Evolutionary conservation across 35 echinoderm and acorn worm genomes (phyloP).

Genomic region (Hemicentrotus pulcherrimus): DNA sequence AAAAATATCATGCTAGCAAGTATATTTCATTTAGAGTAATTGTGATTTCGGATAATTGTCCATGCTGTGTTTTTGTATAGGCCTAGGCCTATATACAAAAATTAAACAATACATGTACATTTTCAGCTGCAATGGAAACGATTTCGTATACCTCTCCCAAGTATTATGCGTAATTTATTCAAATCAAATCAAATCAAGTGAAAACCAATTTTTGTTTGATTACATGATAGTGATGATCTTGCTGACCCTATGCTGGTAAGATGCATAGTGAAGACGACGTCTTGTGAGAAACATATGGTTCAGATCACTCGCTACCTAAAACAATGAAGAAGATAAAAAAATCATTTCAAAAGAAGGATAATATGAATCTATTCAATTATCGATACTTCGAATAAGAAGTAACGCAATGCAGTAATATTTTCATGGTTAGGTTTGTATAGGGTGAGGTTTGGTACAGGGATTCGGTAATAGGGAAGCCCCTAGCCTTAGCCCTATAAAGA

Average conservation of each 20-base stretch:
- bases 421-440: no score
- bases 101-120: background rate
- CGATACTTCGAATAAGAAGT: no score
- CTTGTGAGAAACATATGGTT: slow-evolving; percentile 68
- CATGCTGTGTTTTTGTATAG: background rate
- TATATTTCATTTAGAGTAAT: no score
- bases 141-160: background rate
- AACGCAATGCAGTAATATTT: no score
- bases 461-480: no score
- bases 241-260: slow-evolving; percentile 61
- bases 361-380: no score
- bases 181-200: background rate
- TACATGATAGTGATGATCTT: slow-evolving; percentile 66
- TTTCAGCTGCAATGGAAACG: background rate
- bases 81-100: background rate
- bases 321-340: background rate
- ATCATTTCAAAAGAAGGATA: background rate
- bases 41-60: no score
- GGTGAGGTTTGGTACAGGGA: no score
- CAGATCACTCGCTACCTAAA: slow-evolving; percentile 50
- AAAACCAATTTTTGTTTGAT: background rate
- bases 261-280: background rate
- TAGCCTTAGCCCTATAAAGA: no score
- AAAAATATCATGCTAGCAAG: background rate
- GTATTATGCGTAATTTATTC: background rate